A percentile compares a stretch with the other conserved stretches of the same genome.
These are phyloP conservation scores for Hirudo medicinalis DNA, from an alignment of 1,140 invertebrate genomes.

Conservation along the genomic window DNA sequence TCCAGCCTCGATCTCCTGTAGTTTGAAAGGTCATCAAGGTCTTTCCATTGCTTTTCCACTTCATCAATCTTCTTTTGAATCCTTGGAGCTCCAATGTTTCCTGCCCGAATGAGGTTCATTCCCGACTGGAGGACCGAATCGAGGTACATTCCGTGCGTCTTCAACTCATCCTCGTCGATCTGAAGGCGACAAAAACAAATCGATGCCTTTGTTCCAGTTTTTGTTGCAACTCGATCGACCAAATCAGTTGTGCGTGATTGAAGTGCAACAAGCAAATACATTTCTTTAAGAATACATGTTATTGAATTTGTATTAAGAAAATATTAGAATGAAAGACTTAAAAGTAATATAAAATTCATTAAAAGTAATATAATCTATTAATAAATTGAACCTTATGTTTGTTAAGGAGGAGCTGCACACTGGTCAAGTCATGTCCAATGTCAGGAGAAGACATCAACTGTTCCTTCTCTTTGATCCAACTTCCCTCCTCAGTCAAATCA, in stretches of 20 bases:
- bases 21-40: conserved; percentile 76
- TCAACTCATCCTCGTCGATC: conserved; percentile 86
- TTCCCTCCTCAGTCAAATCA: conserved; percentile 99
- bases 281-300: no score
- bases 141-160: conserved; percentile 77
- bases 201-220: no score
- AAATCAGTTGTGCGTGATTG: no score
- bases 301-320: no score
- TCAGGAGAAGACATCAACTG: conserved; percentile 72
- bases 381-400: conserved; percentile 65
- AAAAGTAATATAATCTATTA: background rate
- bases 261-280: no score
- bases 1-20: conserved; percentile 77
- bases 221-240: no score
- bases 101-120: conserved; percentile 75
- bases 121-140: conserved; percentile 76
- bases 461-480: conserved; percentile 99
- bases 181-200: conserved; percentile 23
- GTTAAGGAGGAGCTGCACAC: conserved; percentile 75
- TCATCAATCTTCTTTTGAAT: conserved; percentile 83
- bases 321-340: no score
- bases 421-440: conserved; percentile 87
- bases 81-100: conserved; percentile 83
- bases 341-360: no score
- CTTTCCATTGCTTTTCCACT: conserved; percentile 85